Evolutionary conservation across 35 echinoderm and acorn worm genomes (phyloP), one percentile per base, ranked within the genome.

Genomic region (Lytechinus pictus): DNA sequence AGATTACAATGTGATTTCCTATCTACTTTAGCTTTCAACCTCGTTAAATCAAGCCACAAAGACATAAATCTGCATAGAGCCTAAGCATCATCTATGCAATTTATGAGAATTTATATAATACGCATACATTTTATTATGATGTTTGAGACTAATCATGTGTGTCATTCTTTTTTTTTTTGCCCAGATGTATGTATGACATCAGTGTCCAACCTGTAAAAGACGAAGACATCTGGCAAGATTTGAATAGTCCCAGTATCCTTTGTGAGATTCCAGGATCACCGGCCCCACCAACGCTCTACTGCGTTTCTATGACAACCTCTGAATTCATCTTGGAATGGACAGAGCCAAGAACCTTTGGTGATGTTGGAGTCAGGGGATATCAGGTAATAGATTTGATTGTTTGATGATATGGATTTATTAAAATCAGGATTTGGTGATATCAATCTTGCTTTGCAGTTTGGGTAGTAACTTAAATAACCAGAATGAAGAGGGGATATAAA

Each of bases 261-360:
- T 94, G 93, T 53, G 92, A 71, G 13, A 95, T 97, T 27, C 98
- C 98, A 10, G 98, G 98, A 93, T 91, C 98, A 19, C 98, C 98
- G 14, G 97, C 94, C 54, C 97, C 98, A 44, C 98, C 98, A 27
- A 95, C 11, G 24, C 94, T 99, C 13, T 96, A 95, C 86, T 99
- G 98, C 89, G 91, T 94, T 44, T 57, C 61, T 11, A 89, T 97
- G 10, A 96, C 87, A 53, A 72, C 91, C 60, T 92, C 86, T 71
- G 96, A 99, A 53, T 95, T 97, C 86, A 95, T 97, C 11, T 54
- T 99, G 61, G 97, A 99, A 58, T 99, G 98, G 98, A 95, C 96
- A 54, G 96, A 96, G 86, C 98, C 98, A 16, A 97, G 97, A 89
- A 87, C 97, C 27, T 97, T 96, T 97, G 98, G 97, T 86, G 97